These are phyloP conservation scores for Balaeniceps rex DNA, from an alignment of 2,113 vertebrate species.

Conservation along the genomic window DNA sequence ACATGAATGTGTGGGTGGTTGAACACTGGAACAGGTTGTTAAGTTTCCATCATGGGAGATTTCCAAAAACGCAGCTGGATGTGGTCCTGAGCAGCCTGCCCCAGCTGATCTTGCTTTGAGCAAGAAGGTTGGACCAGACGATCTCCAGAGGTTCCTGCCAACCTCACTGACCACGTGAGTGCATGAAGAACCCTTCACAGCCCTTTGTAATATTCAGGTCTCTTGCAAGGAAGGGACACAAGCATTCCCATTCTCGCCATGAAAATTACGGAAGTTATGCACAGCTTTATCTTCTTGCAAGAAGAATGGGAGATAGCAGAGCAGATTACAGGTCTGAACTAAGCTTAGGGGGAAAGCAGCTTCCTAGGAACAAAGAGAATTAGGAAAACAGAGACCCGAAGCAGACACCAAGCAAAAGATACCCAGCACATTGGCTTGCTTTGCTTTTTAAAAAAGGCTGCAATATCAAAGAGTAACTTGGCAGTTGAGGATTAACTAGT, in stretches of 20 bases:
- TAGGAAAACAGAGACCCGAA: background rate
- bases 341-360: background rate
- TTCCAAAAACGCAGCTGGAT: background rate
- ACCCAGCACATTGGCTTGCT: background rate
- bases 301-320: background rate
- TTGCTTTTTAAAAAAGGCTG: background rate
- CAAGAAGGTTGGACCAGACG: background rate
- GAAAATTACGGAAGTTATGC: background rate
- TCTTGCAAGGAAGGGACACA: background rate
- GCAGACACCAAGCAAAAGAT: background rate
- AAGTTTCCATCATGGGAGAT: background rate
- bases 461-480: background rate
- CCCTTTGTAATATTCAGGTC: background rate
- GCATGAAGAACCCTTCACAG: background rate
- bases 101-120: background rate
- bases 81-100: background rate
- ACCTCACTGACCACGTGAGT: accelerated
- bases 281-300: background rate
- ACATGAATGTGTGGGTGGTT: accelerated
- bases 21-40: background rate
- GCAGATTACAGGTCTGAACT: background rate
- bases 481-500: background rate
- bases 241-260: background rate
- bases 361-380: background rate
- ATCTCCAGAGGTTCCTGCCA: background rate